Evolutionary conservation across 1,140 invertebrate genomes (phyloP).

Genomic region (Theocolax elegans): DNA sequence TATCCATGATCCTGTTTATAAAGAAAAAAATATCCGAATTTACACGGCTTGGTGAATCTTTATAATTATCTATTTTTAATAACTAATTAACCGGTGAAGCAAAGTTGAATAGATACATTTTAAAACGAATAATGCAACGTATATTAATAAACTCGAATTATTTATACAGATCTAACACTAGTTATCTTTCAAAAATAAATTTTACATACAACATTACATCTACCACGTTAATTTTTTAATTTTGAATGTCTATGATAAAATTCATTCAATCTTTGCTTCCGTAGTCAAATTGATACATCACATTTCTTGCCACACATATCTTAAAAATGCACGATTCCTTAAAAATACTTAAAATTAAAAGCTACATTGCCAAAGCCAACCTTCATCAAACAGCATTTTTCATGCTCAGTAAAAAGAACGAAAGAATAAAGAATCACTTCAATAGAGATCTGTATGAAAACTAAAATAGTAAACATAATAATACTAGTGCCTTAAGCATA

Average conservation of each 20-base stretch:
- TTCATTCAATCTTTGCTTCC: too few relatives aligned
- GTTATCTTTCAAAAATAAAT: not conserved
- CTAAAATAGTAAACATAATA: not conserved
- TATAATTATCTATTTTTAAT: too few relatives aligned
- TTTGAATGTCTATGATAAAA: too few relatives aligned
- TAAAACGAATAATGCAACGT: too few relatives aligned
- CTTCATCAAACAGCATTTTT: constrained; percentile 2
- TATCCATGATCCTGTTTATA: constrained; percentile 90
- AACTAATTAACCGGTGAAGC: too few relatives aligned
- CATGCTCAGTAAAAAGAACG: constrained; percentile 11
- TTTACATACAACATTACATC: too few relatives aligned
- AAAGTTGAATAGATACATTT: too few relatives aligned
- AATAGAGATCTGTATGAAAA: not conserved
- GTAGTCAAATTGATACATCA: too few relatives aligned
- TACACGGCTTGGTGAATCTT: constrained; percentile 4
- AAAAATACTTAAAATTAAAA: constrained; percentile 2
- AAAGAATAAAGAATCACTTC: not conserved
- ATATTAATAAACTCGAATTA: too few relatives aligned
- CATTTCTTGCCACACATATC: constrained; percentile 18
- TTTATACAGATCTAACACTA: too few relatives aligned
- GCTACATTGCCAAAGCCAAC: constrained; percentile 20
- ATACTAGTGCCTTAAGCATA: not conserved
- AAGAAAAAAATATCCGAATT: constrained; percentile 24
- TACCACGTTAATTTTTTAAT: too few relatives aligned
- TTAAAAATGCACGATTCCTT: not conserved